These are phyloP conservation scores for Achroia grisella DNA, from an alignment of 1,140 invertebrate species.

Conservation along the genomic window DNA sequence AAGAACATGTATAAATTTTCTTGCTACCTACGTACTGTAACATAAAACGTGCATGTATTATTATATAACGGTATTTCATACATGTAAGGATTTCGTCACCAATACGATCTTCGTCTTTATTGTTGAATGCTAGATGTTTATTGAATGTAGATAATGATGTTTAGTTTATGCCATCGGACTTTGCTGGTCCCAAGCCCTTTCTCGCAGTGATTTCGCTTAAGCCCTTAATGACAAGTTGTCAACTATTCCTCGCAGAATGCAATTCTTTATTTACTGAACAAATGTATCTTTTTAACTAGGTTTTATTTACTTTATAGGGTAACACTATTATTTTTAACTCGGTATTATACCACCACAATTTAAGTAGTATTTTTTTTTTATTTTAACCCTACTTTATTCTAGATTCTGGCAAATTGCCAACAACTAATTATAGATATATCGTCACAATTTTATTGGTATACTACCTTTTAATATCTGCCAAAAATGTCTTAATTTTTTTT, in stretches of 20 bases:
- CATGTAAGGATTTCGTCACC: no score
- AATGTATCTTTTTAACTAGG: slow-evolving; percentile 13
- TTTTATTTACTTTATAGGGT: slow-evolving; percentile 30
- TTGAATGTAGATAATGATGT: slow-evolving; percentile 16
- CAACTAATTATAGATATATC: slow-evolving; percentile 16
- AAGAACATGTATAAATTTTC: no score
- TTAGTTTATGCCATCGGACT: not conserved
- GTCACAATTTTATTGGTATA: slow-evolving; percentile 24
- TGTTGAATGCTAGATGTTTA: slow-evolving; percentile 16
- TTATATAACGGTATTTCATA: no score
- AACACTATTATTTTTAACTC: no score
- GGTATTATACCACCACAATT: no score
- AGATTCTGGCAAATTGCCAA: slow-evolving; percentile 16
- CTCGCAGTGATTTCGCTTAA: slow-evolving; percentile 10
- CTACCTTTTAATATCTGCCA: not conserved
- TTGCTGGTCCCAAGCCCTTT: slow-evolving; percentile 25
- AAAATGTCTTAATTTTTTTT: slow-evolving; percentile 7
- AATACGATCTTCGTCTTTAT: slow-evolving; percentile 16
- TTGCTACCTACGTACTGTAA: no score
- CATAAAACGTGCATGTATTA: no score
- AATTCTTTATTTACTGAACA: slow-evolving; percentile 27
- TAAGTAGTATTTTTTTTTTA: slow-evolving; percentile 25
- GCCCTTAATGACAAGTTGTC: slow-evolving; percentile 5
- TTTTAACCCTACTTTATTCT: slow-evolving; percentile 12
- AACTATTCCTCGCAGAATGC: slow-evolving; percentile 23